Percentiles rank a stretch among this genome's conserved stretches.
Conservation (phyloP, 2,797 vertebrate species). For the Sebastes paucispinis region DNA sequence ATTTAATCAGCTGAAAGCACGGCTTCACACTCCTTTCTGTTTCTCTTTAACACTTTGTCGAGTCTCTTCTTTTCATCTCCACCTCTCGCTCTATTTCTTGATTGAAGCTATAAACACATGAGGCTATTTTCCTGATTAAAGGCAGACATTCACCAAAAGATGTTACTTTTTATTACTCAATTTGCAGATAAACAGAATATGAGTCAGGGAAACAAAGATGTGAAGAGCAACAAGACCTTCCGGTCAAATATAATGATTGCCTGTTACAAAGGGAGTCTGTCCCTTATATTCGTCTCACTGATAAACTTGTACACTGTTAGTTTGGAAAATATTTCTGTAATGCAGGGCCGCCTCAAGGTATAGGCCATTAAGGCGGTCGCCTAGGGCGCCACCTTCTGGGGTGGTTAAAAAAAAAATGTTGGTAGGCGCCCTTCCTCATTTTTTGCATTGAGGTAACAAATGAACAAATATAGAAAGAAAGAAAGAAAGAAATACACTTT, state of each 20-base stretch:
- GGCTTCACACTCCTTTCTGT: neutral
- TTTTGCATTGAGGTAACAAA: too few species aligned
- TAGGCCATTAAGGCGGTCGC: too few species aligned
- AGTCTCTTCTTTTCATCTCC: neutral
- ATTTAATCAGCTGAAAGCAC: neutral
- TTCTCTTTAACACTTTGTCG: neutral
- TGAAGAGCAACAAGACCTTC: neutral
- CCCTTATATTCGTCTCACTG: neutral
- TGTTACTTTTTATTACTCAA: neutral
- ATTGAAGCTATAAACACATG: neutral
- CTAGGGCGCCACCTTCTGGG: too few species aligned
- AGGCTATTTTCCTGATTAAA: conserved; percentile 2
- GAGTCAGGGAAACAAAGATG: neutral
- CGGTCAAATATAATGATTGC: neutral
- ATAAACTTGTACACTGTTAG: neutral
- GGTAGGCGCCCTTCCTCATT: too few species aligned
- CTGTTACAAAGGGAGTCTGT: neutral
- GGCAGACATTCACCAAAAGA: neutral
- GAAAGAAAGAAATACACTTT: too few species aligned
- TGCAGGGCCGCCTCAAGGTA: too few species aligned
- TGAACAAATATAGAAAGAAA: too few species aligned
- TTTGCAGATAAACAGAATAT: neutral
- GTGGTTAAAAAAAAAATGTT: too few species aligned
- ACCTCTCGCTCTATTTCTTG: neutral
- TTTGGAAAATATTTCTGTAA: neutral